Base-by-base conservation (phyloP, 2,113 vertebrate genomes). In the Myxocyprinus asiaticus region DNA sequence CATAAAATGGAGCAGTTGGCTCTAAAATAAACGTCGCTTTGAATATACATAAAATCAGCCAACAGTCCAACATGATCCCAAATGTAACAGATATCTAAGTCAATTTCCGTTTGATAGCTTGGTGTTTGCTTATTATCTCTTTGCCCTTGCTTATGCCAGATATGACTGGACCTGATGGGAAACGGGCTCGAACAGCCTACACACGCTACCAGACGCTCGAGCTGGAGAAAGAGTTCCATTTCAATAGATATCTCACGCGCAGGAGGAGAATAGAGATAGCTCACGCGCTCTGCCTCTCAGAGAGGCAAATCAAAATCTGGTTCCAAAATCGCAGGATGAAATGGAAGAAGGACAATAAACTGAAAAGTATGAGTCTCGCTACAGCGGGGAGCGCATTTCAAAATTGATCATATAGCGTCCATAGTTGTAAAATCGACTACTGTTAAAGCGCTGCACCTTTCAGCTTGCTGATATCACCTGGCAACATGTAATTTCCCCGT, bases 331-430 rank as follows among this genome's bases (percentile, higher is more conserved):
- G 97, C 82, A 94, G 97, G 91, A 99, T 99, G 97, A 99, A 99
- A 91, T 99, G 97, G 97, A 99, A 97, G 94, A 99, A 99, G 92
- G 97, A 99, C 93, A 98, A 99, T 92, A 99, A 99, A 92, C 94
- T 98, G 93, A 99, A 98, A 94, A 99, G 96, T 88, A 98, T 99
- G 97, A 98, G 95, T 85, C 89, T 99, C 72, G 95, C 96, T 67
- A 96, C 96, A 53, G 95, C 95, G 80, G 95, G 95, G 81, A 98
- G 97, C 94, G 97, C 97, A 88, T 99, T 99, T 88, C 97, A 99
- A 92, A 97, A 97, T 89, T 99, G 91, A 97, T 88, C 85, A 84
- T 76, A 80, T 84, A 78, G 62, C 81, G 90, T 83, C 84, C 81
- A 71, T 78, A 87, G 72, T 73, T 80, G 72, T 77, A 81, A 84